A percentile compares a stretch with the other conserved stretches of the same genome.
Evolutionary conservation across 2,113 vertebrate species (phyloP).

Genomic region (Ceuthmochares aereus): DNA sequence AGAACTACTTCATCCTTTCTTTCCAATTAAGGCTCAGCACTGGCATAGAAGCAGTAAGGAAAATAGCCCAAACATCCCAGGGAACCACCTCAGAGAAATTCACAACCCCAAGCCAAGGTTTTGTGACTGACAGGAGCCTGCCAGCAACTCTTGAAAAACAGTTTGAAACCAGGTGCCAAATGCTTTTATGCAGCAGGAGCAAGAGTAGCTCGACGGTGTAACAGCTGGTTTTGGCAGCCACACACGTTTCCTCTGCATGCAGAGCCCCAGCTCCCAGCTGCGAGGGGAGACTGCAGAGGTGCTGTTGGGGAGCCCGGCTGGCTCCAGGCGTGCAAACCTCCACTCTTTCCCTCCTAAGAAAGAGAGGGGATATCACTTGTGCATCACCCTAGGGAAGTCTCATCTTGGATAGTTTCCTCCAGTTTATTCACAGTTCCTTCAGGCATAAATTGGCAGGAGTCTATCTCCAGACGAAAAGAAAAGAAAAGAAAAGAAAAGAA

Average conservation of each 20-base stretch:
- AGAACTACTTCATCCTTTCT: background rate
- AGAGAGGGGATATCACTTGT: background rate
- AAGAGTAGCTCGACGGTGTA: background rate
- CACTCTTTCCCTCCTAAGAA: too few relatives aligned
- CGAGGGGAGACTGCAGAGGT: background rate
- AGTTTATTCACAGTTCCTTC: background rate
- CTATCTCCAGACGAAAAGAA: background rate
- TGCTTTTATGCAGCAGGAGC: background rate
- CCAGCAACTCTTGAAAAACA: background rate
- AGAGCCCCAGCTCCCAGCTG: background rate
- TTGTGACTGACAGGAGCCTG: background rate
- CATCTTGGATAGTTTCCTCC: background rate
- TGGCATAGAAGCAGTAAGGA: background rate
- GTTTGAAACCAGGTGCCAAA: slow-evolving; percentile 9
- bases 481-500: background rate
- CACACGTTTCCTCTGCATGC: background rate
- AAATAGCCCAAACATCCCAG: background rate
- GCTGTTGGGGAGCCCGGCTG: background rate
- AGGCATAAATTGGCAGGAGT: background rate
- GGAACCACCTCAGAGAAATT: background rate
- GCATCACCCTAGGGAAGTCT: background rate
- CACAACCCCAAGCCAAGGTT: background rate
- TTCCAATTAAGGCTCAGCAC: background rate
- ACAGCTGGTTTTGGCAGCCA: background rate
- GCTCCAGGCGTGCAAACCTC: background rate